Base-by-base conservation (phyloP, 2,113 vertebrate species). In the Colaptes auratus region DNA sequence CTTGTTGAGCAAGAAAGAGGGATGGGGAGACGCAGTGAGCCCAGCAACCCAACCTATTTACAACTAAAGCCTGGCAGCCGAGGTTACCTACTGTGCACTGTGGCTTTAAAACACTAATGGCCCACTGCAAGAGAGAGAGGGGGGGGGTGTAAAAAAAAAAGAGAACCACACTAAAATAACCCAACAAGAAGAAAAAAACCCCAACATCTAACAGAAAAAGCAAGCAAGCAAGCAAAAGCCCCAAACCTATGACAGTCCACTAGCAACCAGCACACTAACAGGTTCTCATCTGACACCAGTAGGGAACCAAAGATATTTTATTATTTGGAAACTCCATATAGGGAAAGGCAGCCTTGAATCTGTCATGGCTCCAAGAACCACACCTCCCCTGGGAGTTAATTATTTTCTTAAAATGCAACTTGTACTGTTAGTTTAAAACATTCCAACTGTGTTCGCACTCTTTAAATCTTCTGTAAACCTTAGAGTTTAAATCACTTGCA, bases 391-490 rank as follows among this genome's bases (percentile, higher is more conserved):
- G 98, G 98, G 98, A 98, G 98, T 98, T 98, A 98, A 99, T 99
- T 98, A 99, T 98, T 98, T 98, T 98, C 98, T 98, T 98, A 97
- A 98, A 98, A 98, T 98, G 98, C 98, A 96, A 97, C 98, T 98
- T 97, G 96, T 98, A 96, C 98, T 98, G 97, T 98, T 98, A 97
- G 98, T 98, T 98, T 98, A 98, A 99, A 99, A 98, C 98, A 98
- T 98, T 98, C 98, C 98, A 98, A 98, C 98, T 98, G 98, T 97
- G 98, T 98, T 98, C 98, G 97, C 98, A 99, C 98, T 98, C 98
- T 98, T 98, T 99, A 99, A 99, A 99, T 99, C 98, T 98, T 98
- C 97, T 96, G 97, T 98, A 98, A 97, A 98, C 98, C 97, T 97
- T 96, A 95, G 96, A 96, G 97, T 98, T 95, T 98, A 98, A 98